Evolutionary conservation across 2,888 invertebrate species (phyloP).

Genomic region (Lasius platythorax): DNA sequence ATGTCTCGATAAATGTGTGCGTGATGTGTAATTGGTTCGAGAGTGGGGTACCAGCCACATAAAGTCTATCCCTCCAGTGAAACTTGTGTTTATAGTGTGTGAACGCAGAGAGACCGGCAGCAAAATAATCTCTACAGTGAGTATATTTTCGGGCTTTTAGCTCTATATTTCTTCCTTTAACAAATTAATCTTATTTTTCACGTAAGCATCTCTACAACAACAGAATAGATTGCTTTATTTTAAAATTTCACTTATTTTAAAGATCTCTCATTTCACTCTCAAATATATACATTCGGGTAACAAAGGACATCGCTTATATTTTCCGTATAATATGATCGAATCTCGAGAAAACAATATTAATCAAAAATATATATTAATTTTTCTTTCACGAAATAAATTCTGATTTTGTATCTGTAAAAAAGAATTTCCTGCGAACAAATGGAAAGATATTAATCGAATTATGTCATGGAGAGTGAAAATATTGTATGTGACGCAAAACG

Average conservation of each 20-base stretch:
- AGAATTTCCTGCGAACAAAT: neutral
- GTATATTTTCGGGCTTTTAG: constrained; percentile 43
- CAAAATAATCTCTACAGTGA: constrained; percentile 63
- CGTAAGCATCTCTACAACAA: neutral
- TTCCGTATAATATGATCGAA: neutral
- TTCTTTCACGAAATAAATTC: neutral
- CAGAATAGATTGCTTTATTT: neutral
- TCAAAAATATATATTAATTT: neutral
- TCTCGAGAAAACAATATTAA: neutral
- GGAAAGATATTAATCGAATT: constrained; percentile 3
- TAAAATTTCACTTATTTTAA: neutral
- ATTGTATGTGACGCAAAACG: neutral
- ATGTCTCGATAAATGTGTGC: constrained; percentile 30
- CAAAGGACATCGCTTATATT: neutral
- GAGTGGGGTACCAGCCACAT: constrained; percentile 75
- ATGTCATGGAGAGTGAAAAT: neutral
- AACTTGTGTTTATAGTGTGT: constrained; percentile 75
- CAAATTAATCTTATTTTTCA: neutral
- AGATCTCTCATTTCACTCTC: neutral
- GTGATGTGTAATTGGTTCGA: constrained; percentile 65
- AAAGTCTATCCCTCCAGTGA: constrained; percentile 70
- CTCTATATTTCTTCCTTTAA: neutral
- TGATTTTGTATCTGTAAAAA: neutral
- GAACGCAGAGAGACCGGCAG: constrained; percentile 61
- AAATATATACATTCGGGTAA: neutral